Percentiles rank a stretch among this genome's conserved stretches.
Conservation (phyloP, 2,797 vertebrate species). For the Darevskia mixta region DNA sequence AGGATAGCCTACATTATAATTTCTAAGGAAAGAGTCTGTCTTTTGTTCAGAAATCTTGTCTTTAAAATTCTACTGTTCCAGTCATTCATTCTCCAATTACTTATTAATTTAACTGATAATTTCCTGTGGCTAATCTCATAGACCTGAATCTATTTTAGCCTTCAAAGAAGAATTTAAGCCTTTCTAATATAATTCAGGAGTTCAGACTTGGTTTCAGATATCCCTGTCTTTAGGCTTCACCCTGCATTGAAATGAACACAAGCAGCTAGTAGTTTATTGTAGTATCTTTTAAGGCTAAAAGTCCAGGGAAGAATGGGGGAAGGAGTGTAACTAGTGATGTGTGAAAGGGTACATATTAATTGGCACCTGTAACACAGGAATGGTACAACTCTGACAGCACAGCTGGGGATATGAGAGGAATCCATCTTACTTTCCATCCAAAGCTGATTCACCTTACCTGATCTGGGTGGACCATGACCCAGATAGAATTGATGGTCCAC, state of each 20-base stretch:
- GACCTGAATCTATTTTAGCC: slow-evolving; percentile 62
- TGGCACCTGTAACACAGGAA: neutral
- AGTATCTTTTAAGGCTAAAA: slow-evolving; percentile 43
- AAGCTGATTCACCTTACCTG: too few relatives aligned
- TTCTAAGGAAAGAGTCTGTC: slow-evolving; percentile 47
- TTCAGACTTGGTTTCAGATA: slow-evolving; percentile 64
- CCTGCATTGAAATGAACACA: slow-evolving; percentile 69
- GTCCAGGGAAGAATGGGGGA: slow-evolving; percentile 14
- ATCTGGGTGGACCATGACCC: too few relatives aligned
- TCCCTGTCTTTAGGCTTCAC: slow-evolving; percentile 57
- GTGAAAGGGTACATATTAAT: neutral
- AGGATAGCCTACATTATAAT: slow-evolving; percentile 47
- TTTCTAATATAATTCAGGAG: slow-evolving; percentile 67
- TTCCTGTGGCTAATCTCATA: slow-evolving; percentile 70
- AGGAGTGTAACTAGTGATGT: neutral
- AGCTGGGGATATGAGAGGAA: neutral
- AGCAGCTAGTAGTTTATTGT: slow-evolving; percentile 58
- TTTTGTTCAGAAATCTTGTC: slow-evolving; percentile 37
- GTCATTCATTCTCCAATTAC: slow-evolving; percentile 61
- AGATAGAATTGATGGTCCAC: too few relatives aligned
- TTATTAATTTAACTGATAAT: slow-evolving; percentile 70
- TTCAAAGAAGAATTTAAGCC: slow-evolving; percentile 69
- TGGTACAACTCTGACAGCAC: neutral
- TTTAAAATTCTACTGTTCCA: slow-evolving; percentile 56
- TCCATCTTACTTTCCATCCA: too few relatives aligned